Evolutionary conservation across 2,888 invertebrate genomes (phyloP).

Genomic region (Metallyticus violacea): DNA sequence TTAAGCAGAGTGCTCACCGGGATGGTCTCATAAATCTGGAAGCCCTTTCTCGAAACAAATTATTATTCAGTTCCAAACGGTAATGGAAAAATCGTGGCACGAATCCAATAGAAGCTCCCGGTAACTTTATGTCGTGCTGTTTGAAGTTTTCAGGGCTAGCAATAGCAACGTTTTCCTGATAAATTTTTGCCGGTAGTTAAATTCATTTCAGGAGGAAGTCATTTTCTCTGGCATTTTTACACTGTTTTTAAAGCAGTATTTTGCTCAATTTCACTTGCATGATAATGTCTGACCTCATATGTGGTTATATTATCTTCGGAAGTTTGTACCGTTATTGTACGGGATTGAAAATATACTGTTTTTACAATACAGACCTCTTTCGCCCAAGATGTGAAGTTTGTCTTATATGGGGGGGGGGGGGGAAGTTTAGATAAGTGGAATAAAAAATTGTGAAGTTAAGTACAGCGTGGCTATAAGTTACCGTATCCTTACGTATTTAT

Average conservation of each 20-base stretch:
- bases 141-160: background rate
- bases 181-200: background rate
- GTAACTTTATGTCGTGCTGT: background rate
- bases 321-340: background rate
- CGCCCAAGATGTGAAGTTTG: background rate
- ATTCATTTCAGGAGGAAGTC: background rate
- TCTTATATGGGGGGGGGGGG: too few relatives aligned
- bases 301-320: too few relatives aligned
- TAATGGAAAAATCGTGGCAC: background rate
- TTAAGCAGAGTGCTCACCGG: background rate
- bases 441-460: background rate
- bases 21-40: background rate
- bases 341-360: background rate
- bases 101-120: background rate
- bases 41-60: background rate
- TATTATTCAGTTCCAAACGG: background rate
- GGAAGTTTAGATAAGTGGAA: too few relatives aligned
- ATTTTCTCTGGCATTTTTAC: background rate
- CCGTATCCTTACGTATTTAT: too few relatives aligned
- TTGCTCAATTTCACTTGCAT: background rate
- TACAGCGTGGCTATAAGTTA: too few relatives aligned
- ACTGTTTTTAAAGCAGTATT: background rate
- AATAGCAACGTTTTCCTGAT: background rate
- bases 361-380: background rate
- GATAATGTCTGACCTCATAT: background rate